A percentile compares a stretch with the other conserved stretches of the same genome.
These are phyloP conservation scores for Poeciliopsis presidionis DNA, from an alignment of 2,797 vertebrate genomes.

Conservation along the genomic window DNA sequence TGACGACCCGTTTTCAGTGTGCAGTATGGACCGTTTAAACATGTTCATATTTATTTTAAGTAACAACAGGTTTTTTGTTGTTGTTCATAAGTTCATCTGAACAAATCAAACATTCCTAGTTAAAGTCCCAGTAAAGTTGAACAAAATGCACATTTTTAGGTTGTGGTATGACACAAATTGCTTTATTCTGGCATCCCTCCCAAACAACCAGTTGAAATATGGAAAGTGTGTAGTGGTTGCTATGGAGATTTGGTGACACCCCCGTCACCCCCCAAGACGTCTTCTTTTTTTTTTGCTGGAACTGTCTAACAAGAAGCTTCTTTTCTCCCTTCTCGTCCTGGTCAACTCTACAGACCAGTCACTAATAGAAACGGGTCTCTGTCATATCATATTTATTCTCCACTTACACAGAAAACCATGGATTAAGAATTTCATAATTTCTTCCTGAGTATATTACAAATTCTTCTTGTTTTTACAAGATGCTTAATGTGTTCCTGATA, in stretches of 20 bases:
- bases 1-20: not conserved
- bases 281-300: not conserved
- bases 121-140: not conserved
- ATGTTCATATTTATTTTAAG: not conserved
- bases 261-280: not conserved
- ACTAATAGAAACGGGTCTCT: not conserved
- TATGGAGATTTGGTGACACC: not conserved
- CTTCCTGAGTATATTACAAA: not conserved
- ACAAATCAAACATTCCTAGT: not conserved
- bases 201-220: not conserved
- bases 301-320: not conserved
- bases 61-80: not conserved
- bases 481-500: not conserved
- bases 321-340: not conserved
- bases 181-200: not conserved
- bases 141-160: not conserved
- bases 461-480: not conserved
- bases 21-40: not conserved
- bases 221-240: not conserved
- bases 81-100: not conserved
- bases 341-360: not conserved
- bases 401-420: not conserved
- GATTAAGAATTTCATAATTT: not conserved
- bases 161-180: not conserved
- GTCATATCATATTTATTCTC: not conserved